These are phyloP conservation scores for Ophion costatus DNA, from an alignment of 2,888 invertebrate genomes.

Conservation along the genomic window DNA sequence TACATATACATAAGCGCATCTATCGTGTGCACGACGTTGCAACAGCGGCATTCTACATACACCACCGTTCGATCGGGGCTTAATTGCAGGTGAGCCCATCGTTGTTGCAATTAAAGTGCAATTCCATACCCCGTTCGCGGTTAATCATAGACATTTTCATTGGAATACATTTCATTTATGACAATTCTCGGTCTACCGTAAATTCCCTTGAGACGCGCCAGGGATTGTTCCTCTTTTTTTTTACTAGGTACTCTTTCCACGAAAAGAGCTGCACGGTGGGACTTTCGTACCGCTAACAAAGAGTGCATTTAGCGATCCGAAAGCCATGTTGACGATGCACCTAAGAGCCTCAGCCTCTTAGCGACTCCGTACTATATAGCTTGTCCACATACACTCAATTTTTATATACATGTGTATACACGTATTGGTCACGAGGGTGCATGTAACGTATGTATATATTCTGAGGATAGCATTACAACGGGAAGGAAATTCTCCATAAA, in stretches of 20 bases:
- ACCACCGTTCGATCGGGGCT: conserved; percentile 48
- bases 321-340: conserved; percentile 64
- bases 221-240: neutral
- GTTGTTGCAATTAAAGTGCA: conserved; percentile 45
- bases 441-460: conserved; percentile 15
- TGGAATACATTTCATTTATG: conserved; percentile 37
- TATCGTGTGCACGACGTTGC: conserved; percentile 27
- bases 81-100: conserved; percentile 47
- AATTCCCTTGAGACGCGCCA: neutral
- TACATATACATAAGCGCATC: no score
- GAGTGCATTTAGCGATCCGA: conserved; percentile 65
- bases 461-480: conserved; percentile 31
- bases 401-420: neutral
- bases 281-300: conserved; percentile 55
- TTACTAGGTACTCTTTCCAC: conserved; percentile 9
- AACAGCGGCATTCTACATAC: conserved; percentile 33
- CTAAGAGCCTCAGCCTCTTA: conserved; percentile 65
- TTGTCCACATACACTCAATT: conserved; percentile 8
- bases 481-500: conserved; percentile 74
- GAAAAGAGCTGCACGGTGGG: conserved; percentile 3
- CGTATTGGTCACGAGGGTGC: neutral
- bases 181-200: conserved; percentile 7
- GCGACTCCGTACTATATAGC: conserved; percentile 43
- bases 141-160: conserved; percentile 52
- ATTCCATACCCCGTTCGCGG: conserved; percentile 13